These are phyloP conservation scores for Drosophila auraria DNA, from an alignment of 1,140 invertebrate genomes.

Conservation along the genomic window DNA sequence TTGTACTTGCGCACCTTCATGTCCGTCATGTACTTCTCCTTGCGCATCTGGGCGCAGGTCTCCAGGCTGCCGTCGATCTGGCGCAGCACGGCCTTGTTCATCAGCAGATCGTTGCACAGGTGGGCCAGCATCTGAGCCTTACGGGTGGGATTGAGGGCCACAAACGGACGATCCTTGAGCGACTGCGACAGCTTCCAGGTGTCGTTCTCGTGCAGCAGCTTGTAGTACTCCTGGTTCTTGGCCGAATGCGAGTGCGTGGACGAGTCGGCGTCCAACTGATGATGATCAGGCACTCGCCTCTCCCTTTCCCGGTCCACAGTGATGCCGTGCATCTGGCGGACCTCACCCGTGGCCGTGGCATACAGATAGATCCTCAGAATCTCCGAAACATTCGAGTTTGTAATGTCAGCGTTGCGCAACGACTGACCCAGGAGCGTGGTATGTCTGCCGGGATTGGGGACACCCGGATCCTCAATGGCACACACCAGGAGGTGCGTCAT, in stretches of 20 bases:
- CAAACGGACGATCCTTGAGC: slow-evolving; percentile 92
- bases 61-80: slow-evolving; percentile 93
- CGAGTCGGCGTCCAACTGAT: slow-evolving; percentile 89
- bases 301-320: slow-evolving; percentile 91
- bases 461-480: slow-evolving; percentile 97
- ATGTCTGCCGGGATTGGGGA: slow-evolving; percentile 94
- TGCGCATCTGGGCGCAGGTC: slow-evolving; percentile 90
- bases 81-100: slow-evolving; percentile 94
- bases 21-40: slow-evolving; percentile 93
- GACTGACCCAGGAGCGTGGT: slow-evolving; percentile 95
- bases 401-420: slow-evolving; percentile 95
- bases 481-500: slow-evolving; percentile 95
- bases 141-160: slow-evolving; percentile 93
- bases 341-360: slow-evolving; percentile 93
- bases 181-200: slow-evolving; percentile 90
- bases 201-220: slow-evolving; percentile 90
- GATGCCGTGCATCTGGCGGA: slow-evolving; percentile 91
- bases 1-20: slow-evolving; percentile 94
- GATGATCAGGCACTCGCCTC: slow-evolving; percentile 91
- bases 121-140: slow-evolving; percentile 95
- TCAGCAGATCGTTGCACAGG: slow-evolving; percentile 96
- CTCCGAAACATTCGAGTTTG: slow-evolving; percentile 95
- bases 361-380: slow-evolving; percentile 95
- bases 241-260: slow-evolving; percentile 87
- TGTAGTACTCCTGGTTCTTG: slow-evolving; percentile 92